Percentiles rank a stretch among this genome's conserved stretches.
phyloP scores from a whole-genome alignment of 2,113 vertebrate genomes.

The Balaeniceps rex region DNA sequence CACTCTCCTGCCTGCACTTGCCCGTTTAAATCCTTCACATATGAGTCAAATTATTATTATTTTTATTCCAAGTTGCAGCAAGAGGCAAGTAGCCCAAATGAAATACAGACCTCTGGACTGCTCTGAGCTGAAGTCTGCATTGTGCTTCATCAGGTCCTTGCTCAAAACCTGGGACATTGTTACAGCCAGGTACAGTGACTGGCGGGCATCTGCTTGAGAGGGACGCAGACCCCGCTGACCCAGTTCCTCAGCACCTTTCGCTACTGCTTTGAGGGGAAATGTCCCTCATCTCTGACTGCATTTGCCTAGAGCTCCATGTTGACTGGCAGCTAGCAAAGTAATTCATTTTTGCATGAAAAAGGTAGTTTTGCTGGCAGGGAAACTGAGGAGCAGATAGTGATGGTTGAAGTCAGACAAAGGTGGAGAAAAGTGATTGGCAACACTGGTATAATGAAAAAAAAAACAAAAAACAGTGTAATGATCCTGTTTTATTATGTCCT shows the following conservation, averaged over 20 bases:
- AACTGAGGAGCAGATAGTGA: background rate
- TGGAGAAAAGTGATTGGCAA: background rate
- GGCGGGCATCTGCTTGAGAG: background rate
- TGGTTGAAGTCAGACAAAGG: background rate
- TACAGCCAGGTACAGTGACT: background rate
- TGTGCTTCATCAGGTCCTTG: background rate
- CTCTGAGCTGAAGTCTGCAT: background rate
- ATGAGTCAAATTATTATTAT: background rate
- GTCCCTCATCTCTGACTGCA: background rate
- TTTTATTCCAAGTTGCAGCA: background rate
- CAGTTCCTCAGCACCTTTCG: background rate
- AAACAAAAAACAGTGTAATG: background rate
- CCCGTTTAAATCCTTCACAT: background rate
- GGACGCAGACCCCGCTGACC: background rate
- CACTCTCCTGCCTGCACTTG: constrained; percentile 54
- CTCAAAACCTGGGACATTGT: background rate
- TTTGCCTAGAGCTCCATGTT: background rate
- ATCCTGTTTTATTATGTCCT: background rate
- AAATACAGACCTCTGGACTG: background rate
- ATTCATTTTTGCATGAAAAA: background rate
- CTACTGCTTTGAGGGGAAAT: background rate
- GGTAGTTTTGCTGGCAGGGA: background rate
- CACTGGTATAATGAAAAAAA: background rate
- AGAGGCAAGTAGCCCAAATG: background rate
- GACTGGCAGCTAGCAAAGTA: background rate